Percentiles rank a stretch among this genome's conserved stretches.
Evolutionary conservation across 2,797 vertebrate species (phyloP).

Genomic region (Knipowitschia caucasica): DNA sequence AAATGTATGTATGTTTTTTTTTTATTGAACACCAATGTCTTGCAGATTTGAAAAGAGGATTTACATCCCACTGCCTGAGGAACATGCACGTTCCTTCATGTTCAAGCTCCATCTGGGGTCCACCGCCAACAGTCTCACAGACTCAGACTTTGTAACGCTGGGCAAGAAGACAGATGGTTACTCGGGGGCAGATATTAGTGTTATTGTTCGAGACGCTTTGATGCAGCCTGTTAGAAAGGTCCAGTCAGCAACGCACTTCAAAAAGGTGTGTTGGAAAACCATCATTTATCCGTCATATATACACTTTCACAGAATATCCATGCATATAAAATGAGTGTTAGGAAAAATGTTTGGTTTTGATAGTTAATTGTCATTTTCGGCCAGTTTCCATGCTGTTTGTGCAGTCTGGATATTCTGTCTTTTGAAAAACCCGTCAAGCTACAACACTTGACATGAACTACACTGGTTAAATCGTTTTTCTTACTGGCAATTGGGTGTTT

Average conservation of each 20-base stretch:
- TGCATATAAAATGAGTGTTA: neutral
- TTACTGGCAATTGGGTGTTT: too few species aligned
- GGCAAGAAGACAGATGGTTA: conserved; percentile 90
- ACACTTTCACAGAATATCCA: neutral
- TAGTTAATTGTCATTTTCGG: too few species aligned
- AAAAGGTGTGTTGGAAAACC: conserved; percentile 74
- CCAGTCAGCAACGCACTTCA: conserved; percentile 97
- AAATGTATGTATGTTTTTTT: neutral
- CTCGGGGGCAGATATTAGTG: conserved; percentile 92
- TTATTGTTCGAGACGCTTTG: conserved; percentile 94
- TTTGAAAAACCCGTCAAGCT: too few species aligned
- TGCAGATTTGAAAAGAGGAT: conserved; percentile 98
- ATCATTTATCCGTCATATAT: neutral
- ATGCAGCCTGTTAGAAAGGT: conserved; percentile 98
- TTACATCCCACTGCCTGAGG: conserved; percentile 96
- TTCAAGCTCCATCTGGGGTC: conserved; percentile 91
- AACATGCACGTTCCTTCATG: conserved; percentile 90
- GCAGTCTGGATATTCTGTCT: too few species aligned
- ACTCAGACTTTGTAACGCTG: conserved; percentile 84
- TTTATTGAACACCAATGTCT: conserved; percentile 23
- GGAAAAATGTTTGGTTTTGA: too few species aligned
- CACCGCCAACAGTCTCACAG: conserved; percentile 81
- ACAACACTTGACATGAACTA: too few species aligned
- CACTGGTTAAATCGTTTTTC: too few species aligned
- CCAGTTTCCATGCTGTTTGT: too few species aligned